Evolutionary conservation across 2,113 vertebrate species (phyloP), one percentile per base, ranked within the genome.

Genomic region (Ciconia boyciana): DNA sequence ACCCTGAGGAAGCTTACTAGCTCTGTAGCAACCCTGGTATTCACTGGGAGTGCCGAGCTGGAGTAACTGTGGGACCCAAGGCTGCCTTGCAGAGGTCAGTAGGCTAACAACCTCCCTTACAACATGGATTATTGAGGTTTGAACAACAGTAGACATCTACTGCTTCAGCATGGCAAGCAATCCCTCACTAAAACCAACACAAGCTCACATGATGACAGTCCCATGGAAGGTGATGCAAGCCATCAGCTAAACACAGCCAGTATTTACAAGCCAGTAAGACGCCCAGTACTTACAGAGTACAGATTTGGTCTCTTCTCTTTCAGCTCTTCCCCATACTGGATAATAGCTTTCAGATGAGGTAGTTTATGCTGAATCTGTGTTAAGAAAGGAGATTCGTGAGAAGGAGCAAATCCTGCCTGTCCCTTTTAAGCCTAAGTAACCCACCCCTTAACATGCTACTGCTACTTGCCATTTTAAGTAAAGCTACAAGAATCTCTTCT

Each of bases 311-410:
- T 97, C 87, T 97, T 98, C 90, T 99, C 98, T 70, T 98, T 98
- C 13, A 99, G 68, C 10, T 98, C 96, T 16, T 97, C 98, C 94
- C 98, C 98, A 90, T 99, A 99, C 85, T 99, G 98, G 91, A 99
- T 29, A 41, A 99, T 99, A 11, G 98, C 99, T 97, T 99, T 99
- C 79, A 99, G 79, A 65, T 98, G 97, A 58, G 98, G 98, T 65
- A 99, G 96, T 82, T 96, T 97, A 82, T 98, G 93, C 58, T 97
- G 93, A 78, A 99, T 28, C 99, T 99, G 96, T 10, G 65, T 62
- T 22, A 72, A 94, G 31, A 80, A 86, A 25, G 8, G 57, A 92
- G 25, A 79, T n/a, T 34, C 0, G 1, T 80, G 51, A 92, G 76
- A 61, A 90, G 52, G 16, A 76, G 49, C 4, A 80, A 90, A 70